Conservation (phyloP, 2,797 vertebrate genomes). For the Netta rufina region DNA sequence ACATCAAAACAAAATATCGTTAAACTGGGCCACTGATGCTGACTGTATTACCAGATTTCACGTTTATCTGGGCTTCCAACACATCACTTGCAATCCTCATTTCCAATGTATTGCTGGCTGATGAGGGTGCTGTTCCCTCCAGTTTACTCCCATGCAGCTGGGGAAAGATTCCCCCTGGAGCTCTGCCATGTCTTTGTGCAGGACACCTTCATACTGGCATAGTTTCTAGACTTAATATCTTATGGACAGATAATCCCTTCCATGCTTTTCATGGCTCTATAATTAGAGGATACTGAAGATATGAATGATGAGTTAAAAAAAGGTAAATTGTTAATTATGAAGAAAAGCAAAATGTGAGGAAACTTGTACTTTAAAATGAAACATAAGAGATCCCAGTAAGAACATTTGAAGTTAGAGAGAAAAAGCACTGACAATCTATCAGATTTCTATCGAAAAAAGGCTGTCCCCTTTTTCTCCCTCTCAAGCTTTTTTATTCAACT, state of each 20-base stretch:
- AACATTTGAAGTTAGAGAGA: not conserved
- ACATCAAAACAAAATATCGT: not conserved
- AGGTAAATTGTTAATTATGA: not conserved
- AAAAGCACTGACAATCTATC: not conserved
- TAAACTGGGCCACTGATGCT: not conserved
- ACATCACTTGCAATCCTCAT: not conserved
- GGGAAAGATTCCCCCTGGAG: not conserved
- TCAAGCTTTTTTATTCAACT: not conserved
- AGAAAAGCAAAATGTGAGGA: not conserved
- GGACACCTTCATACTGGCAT: not conserved
- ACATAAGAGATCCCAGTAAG: not conserved
- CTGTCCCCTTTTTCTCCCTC: not conserved
- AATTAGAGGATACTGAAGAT: not conserved
- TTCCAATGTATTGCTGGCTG: not conserved
- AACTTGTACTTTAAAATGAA: not conserved
- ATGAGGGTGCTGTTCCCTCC: not conserved
- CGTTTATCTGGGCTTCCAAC: not conserved
- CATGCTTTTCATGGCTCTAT: not conserved
- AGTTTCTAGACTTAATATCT: not conserved
- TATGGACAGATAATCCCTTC: not conserved
- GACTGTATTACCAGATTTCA: not conserved
- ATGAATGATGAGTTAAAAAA: not conserved
- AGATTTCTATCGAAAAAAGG: not conserved
- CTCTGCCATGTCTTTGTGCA: not conserved
- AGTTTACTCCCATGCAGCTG: not conserved